Conservation (phyloP, 2,888 invertebrate species). For the Operophtera brumata region DNA sequence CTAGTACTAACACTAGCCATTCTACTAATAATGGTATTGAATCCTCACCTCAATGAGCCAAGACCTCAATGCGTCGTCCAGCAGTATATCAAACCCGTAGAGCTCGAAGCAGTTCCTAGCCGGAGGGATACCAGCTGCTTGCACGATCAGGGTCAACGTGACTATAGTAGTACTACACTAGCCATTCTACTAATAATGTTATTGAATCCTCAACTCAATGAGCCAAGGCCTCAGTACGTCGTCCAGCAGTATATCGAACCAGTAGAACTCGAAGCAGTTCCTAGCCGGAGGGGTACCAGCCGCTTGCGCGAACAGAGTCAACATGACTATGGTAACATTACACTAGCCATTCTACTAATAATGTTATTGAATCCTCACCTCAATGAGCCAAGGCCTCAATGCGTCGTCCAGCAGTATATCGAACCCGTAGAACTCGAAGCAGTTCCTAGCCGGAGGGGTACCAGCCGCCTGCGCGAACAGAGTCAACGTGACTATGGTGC, state of each 20-base stretch:
- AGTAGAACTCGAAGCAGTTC: constrained; percentile 94
- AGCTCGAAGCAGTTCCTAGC: constrained; percentile 92
- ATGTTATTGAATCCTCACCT: constrained; percentile 75
- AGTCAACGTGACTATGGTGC: constrained; percentile 87
- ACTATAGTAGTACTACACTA: constrained; percentile 90
- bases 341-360: no score
- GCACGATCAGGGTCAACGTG: constrained; percentile 87
- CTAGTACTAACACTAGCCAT: constrained; percentile 91
- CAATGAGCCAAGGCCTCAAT: constrained; percentile 93
- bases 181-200: constrained; percentile 67
- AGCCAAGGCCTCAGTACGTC: constrained; percentile 92
- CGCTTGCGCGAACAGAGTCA: constrained; percentile 89
- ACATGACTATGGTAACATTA: constrained; percentile 87
- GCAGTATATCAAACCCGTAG: constrained; percentile 94
- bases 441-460: constrained; percentile 86
- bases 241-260: constrained; percentile 94
- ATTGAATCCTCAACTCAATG: constrained; percentile 83
- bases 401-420: constrained; percentile 92
- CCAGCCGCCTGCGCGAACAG: constrained; percentile 87
- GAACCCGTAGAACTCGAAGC: constrained; percentile 95
- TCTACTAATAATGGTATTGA: no score
- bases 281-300: constrained; percentile 85
- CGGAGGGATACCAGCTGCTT: constrained; percentile 85
- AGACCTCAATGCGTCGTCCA: constrained; percentile 90
- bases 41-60: constrained; percentile 96